Conservation (phyloP, 2,113 vertebrate species). For the Origma solitaria region DNA sequence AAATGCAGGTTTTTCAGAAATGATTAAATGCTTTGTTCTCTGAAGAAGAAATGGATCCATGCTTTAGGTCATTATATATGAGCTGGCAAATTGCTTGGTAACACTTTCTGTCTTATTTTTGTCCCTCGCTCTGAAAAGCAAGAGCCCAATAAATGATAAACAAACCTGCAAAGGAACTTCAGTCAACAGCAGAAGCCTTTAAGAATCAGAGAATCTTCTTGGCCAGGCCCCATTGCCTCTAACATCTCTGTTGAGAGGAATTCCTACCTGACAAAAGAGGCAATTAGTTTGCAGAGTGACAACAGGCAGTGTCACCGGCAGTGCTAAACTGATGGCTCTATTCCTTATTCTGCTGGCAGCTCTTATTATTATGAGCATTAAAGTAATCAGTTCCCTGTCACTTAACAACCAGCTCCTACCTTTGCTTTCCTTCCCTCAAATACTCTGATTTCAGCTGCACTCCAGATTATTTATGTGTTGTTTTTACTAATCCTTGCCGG, state of each 20-base stretch:
- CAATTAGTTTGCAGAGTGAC: conserved; percentile 52
- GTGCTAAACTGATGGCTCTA: conserved; percentile 46
- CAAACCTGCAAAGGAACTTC: background rate
- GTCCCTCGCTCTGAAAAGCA: background rate
- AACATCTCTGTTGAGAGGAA: conserved; percentile 26
- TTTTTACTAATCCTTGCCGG: background rate
- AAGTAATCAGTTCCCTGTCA: conserved; percentile 52
- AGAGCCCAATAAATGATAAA: background rate
- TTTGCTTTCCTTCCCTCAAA: conserved; percentile 13
- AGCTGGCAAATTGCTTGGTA: background rate
- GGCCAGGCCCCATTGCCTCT: conserved; percentile 7
- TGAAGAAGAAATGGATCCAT: background rate
- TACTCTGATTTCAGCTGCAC: background rate
- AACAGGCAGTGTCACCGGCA: conserved; percentile 41
- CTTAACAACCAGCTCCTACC: background rate
- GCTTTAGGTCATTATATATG: background rate
- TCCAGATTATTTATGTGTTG: background rate
- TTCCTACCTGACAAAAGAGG: conserved; percentile 45
- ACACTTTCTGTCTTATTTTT: background rate
- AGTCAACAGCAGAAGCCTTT: background rate
- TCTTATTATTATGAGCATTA: conserved; percentile 49
- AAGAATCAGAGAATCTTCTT: background rate
- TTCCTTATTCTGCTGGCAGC: conserved; percentile 52
- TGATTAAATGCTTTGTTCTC: background rate
- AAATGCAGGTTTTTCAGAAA: background rate